Evolutionary conservation across 2,113 vertebrate species (phyloP), one percentile per base, ranked within the genome.

Genomic region (Anarrhichthys ocellatus): DNA sequence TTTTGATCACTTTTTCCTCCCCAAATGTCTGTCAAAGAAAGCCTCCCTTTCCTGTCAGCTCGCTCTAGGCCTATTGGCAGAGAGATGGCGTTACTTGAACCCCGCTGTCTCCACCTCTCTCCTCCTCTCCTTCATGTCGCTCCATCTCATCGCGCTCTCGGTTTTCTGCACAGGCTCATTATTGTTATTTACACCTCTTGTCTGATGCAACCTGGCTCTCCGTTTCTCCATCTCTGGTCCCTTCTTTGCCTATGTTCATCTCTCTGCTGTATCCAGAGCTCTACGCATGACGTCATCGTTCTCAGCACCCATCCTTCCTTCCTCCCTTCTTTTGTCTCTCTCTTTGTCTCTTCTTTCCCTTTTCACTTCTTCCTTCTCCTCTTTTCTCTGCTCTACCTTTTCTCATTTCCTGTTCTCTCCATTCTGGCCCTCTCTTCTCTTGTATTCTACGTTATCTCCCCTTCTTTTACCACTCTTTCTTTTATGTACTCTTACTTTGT

Each of bases 171-270:
- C 29, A 32, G 27, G 24, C 56, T 80, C 66, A 78, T 84, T 76
- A 58, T 24, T 20, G 65, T 84, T 77, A 86, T 84, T 80, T 82
- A 86, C 86, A 64, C 72, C 48, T 69, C 66, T 86, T 66, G 42
- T 72, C 68, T 85, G 52, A 82, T 34, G 38, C 42, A 32, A 54
- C 50, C 34, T 63, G 68, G 1, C 65, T 81, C 46, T 61, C 27
- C 56, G 22, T 46, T 15, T 72, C 42, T 75, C 42, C 24, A 8
- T 69, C 63, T 73, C 65, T 44, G n/a, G 44, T 32, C 15, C 50
- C 38, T 11, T 78, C 62, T 24, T 9, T 6, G 50, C 17, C 50
- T 56, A 44, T n/a, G n/a, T 83, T 52, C 77, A 66, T 73, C 61
- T 54, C 71, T 11, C 20, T 61, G 50, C 65, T 15, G 3, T 34